Percentiles rank a stretch among this genome's conserved stretches.
Conservation (phyloP, 1,140 invertebrate genomes). For the Drosophila sucinea region DNA sequence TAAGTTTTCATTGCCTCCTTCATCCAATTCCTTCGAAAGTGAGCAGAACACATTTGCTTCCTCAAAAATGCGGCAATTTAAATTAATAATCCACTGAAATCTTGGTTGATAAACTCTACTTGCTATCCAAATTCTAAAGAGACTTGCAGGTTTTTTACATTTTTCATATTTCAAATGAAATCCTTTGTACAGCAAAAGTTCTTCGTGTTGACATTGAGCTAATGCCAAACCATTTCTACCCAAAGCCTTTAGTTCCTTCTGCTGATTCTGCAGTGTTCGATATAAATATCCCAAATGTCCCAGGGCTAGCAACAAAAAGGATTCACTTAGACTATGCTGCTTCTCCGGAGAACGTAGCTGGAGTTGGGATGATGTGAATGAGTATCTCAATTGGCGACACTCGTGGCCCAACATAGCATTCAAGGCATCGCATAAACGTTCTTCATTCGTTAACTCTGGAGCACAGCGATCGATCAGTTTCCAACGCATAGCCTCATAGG, state of each 20-base stretch:
- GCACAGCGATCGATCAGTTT: conserved; percentile 15
- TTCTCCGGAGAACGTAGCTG: conserved; percentile 47
- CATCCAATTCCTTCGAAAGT: conserved; percentile 25
- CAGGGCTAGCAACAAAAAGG: conserved; percentile 43
- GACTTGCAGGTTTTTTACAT: background rate
- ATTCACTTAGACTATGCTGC: conserved; percentile 50
- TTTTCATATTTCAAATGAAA: conserved; percentile 15
- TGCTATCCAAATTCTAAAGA: conserved; percentile 20
- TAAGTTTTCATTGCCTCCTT: background rate
- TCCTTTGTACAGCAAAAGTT: conserved; percentile 16
- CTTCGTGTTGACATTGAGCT: conserved; percentile 6
- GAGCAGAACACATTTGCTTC: conserved; percentile 8
- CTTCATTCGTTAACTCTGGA: background rate
- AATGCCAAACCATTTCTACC: conserved; percentile 23
- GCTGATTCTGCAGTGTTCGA: conserved; percentile 11
- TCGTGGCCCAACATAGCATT: conserved; percentile 46
- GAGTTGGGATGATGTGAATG: conserved; percentile 15
- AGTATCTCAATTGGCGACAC: conserved; percentile 39
- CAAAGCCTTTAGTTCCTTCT: background rate
- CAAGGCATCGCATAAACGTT: conserved; percentile 33
- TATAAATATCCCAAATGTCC: conserved; percentile 50
- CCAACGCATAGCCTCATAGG: conserved; percentile 31
- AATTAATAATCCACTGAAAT: conserved; percentile 35
- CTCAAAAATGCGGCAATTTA: conserved; percentile 2
- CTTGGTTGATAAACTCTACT: conserved; percentile 9